Conservation (phyloP, 1,140 invertebrate genomes). For the Anastrepha obliqua region DNA sequence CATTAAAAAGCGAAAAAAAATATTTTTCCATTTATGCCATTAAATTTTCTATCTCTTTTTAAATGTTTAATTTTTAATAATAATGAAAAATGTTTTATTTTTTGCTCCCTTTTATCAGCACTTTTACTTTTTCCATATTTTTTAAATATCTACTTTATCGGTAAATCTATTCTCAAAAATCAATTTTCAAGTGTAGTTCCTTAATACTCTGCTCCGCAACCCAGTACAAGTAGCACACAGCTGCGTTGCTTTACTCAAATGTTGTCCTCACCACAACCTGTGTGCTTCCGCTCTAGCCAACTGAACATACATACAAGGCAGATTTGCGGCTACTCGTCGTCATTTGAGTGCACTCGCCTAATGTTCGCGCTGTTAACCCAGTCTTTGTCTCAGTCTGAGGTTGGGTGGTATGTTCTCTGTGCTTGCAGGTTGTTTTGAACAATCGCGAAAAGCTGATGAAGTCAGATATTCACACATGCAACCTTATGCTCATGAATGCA, state of each 20-base stretch:
- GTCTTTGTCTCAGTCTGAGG: background rate
- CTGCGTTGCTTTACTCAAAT: conserved; percentile 14
- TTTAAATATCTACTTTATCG: too few relatives aligned
- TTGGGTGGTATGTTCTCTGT: background rate
- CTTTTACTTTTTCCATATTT: too few relatives aligned
- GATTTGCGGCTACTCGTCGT: conserved; percentile 1
- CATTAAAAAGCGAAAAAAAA: too few relatives aligned
- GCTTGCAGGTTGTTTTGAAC: background rate
- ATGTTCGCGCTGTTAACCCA: background rate
- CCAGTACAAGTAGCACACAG: background rate
- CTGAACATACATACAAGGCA: background rate
- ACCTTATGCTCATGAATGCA: background rate
- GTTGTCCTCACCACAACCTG: conserved; percentile 38
- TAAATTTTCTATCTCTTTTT: too few relatives aligned
- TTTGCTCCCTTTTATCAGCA: too few relatives aligned
- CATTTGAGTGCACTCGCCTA: background rate
- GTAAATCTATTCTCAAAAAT: background rate
- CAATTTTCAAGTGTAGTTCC: conserved; percentile 45
- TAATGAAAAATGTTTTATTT: too few relatives aligned
- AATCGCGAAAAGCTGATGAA: background rate
- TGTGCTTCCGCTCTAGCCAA: conserved; percentile 39
- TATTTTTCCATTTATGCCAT: too few relatives aligned
- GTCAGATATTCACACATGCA: background rate
- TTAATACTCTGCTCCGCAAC: background rate
- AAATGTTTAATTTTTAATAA: too few relatives aligned